Percentiles rank a stretch among this genome's conserved stretches.
phyloP scores from a whole-genome alignment of 2,888 invertebrate genomes.

The Pyralis farinalis region DNA sequence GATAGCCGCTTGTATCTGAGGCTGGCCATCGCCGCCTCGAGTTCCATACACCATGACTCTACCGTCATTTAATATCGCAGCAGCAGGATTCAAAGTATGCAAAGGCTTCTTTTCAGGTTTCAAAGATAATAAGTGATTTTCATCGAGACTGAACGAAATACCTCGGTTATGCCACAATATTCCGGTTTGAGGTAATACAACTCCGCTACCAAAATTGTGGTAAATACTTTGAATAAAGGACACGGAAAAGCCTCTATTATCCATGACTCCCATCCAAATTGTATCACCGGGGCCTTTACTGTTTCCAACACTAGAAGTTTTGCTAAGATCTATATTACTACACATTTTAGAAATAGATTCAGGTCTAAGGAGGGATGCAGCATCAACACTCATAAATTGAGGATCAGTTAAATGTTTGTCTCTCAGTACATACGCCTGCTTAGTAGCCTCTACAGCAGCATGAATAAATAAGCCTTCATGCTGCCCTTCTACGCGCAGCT shows the following conservation, averaged over 20 bases:
- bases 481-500: constrained; percentile 50
- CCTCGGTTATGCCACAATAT: constrained; percentile 70
- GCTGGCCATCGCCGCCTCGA: constrained; percentile 65
- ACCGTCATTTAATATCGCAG: constrained; percentile 61
- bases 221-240: constrained; percentile 70
- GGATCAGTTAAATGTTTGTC: constrained; percentile 62
- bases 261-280: constrained; percentile 70
- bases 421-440: constrained; percentile 48
- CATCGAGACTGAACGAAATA: constrained; percentile 43
- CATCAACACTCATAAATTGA: constrained; percentile 47
- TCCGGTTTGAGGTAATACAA: constrained; percentile 61
- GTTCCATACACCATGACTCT: constrained; percentile 62
- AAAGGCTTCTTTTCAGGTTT: constrained; percentile 65
- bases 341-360: constrained; percentile 46
- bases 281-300: constrained; percentile 61
- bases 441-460: constrained; percentile 58
- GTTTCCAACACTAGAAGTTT: constrained; percentile 31
- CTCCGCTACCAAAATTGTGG: constrained; percentile 54
- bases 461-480: constrained; percentile 63
- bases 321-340: constrained; percentile 38
- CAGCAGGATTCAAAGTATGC: constrained; percentile 64
- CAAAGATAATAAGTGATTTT: constrained; percentile 42
- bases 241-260: constrained; percentile 63
- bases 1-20: constrained; percentile 67
- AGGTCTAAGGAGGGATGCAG: constrained; percentile 41